phyloP scores from a whole-genome alignment of 2,888 invertebrate species.

The Rhabditoides inermis region DNA sequence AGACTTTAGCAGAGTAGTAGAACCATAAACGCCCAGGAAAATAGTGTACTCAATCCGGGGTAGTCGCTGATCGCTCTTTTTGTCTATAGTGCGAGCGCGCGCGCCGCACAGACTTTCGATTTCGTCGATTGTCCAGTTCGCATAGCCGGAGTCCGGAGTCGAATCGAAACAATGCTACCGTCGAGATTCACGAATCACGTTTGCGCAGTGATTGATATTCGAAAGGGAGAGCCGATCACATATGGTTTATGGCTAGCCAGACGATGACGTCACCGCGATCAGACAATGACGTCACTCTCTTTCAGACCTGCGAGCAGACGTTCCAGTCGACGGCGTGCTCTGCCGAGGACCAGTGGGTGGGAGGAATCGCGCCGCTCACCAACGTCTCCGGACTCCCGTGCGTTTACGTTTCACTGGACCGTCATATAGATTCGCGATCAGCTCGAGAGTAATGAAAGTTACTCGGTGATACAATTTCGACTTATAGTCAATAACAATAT shows the following conservation, averaged over 20 bases:
- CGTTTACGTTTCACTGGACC: background rate
- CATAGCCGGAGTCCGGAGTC: too few relatives aligned
- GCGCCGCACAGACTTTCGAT: too few relatives aligned
- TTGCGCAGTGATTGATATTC: background rate
- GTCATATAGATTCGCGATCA: background rate
- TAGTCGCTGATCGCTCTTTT: too few relatives aligned
- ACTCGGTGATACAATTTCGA: background rate
- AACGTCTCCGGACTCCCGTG: constrained; percentile 31
- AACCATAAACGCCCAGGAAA: too few relatives aligned
- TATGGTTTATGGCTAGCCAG: background rate
- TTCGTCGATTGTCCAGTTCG: too few relatives aligned
- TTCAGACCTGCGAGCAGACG: constrained; percentile 37
- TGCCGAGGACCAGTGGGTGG: constrained; percentile 41
- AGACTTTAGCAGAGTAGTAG: too few relatives aligned
- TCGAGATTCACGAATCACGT: background rate
- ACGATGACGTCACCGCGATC: background rate
- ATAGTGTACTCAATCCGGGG: too few relatives aligned
- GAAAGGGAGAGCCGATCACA: background rate
- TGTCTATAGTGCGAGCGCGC: too few relatives aligned
- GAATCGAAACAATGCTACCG: too few relatives aligned
- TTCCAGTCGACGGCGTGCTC: constrained; percentile 37
- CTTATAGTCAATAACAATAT: background rate
- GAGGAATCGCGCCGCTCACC: constrained; percentile 43
- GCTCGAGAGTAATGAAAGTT: background rate
- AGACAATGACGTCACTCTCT: constrained; percentile 2